Evolutionary conservation across 2,888 invertebrate genomes (phyloP).

Genomic region (Halictus quadricinctus): DNA sequence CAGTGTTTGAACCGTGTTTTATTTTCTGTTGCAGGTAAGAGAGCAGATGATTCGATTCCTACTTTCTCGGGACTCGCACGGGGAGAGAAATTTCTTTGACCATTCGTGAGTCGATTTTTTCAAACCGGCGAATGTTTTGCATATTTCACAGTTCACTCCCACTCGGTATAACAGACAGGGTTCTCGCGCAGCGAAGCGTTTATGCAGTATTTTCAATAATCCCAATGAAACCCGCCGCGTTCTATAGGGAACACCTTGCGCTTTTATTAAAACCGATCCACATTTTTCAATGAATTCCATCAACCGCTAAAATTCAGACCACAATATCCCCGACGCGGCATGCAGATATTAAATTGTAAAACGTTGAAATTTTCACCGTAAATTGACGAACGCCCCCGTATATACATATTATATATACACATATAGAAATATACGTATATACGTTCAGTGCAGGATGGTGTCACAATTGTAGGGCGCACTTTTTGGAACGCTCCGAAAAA

Average conservation of each 20-base stretch:
- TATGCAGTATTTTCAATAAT: constrained; percentile 14
- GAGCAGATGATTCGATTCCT: neutral
- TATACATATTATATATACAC: neutral
- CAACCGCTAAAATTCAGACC: constrained; percentile 6
- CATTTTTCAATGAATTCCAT: constrained; percentile 16
- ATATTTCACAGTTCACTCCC: constrained; percentile 9
- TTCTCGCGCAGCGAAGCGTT: neutral
- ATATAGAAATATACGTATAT: neutral
- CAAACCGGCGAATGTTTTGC: neutral
- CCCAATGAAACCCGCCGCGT: constrained; percentile 1
- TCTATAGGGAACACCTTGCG: constrained; percentile 2
- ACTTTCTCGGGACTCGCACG: neutral
- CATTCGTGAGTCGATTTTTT: neutral
- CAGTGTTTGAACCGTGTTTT: neutral
- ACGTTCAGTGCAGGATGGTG: neutral
- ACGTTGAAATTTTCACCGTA: neutral
- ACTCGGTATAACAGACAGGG: neutral
- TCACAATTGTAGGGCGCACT: constrained; percentile 26
- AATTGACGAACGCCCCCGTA: constrained; percentile 15
- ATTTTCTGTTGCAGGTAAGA: constrained; percentile 22
- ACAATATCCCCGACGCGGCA: constrained; percentile 1
- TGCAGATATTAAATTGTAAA: neutral
- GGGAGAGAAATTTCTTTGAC: neutral
- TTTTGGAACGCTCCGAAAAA: constrained; percentile 32
- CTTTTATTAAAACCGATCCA: constrained; percentile 4